A percentile compares a stretch with the other conserved stretches of the same genome.
These are phyloP conservation scores for Ciconia stormi DNA, from an alignment of 2,113 vertebrate genomes.

Conservation along the genomic window DNA sequence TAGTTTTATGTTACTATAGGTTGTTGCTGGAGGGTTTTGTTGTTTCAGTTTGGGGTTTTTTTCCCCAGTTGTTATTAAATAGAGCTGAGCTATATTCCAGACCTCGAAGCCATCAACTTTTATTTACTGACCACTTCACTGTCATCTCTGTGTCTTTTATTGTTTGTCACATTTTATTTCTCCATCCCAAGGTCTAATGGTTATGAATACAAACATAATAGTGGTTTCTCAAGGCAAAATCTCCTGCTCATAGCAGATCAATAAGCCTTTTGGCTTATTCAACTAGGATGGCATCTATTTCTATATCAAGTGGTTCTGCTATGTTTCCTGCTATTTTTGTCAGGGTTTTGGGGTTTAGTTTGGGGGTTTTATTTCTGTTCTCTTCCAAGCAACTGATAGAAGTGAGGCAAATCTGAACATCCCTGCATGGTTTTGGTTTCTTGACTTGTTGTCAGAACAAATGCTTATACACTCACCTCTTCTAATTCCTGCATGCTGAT, in stretches of 20 bases:
- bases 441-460: background rate
- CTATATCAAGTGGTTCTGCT: background rate
- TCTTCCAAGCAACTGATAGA: background rate
- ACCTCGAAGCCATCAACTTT: background rate
- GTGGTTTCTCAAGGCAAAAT: background rate
- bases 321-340: background rate
- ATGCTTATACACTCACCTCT: background rate
- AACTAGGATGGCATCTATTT: background rate
- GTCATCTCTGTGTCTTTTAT: background rate
- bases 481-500: background rate
- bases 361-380: background rate
- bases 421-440: background rate
- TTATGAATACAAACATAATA: background rate
- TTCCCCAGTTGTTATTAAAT: background rate
- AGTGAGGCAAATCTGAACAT: background rate
- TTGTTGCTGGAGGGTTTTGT: background rate
- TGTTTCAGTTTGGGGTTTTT: background rate
- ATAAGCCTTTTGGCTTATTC: background rate
- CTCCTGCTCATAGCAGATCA: background rate
- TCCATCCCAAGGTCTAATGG: background rate
- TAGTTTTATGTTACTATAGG: background rate
- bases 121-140: background rate
- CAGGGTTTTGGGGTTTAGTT: rapidly evolving
- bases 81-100: background rate
- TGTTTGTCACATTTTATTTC: background rate